Percentiles rank a stretch among this genome's conserved stretches.
Evolutionary conservation across 2,888 invertebrate genomes (phyloP).

Genomic region (Sylvicola fuscatus): DNA sequence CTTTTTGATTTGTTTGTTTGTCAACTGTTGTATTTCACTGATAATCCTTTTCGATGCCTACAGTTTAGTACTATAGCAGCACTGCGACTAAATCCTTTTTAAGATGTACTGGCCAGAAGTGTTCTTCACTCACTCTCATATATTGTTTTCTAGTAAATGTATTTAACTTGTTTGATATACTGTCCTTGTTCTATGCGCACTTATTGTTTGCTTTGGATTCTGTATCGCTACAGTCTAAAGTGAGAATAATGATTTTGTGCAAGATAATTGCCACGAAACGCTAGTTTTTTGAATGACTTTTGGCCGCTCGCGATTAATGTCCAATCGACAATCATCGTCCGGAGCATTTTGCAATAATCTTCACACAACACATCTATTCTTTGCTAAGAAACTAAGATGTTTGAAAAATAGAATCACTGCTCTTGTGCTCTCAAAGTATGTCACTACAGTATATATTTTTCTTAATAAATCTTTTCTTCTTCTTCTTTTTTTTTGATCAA

Average conservation of each 20-base stretch:
- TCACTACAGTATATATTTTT: neutral
- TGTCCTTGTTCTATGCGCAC: too few species aligned
- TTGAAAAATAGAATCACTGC: too few species aligned
- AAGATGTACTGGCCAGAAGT: conserved; percentile 4
- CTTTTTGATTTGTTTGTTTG: too few species aligned
- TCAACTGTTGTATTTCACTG: neutral
- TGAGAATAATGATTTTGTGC: too few species aligned
- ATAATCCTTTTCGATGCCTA: conserved; percentile 1
- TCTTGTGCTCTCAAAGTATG: neutral
- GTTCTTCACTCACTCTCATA: neutral
- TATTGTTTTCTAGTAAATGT: too few species aligned
- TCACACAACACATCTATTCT: neutral
- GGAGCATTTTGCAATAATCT: conserved; percentile 4
- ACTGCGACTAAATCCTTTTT: too few species aligned
- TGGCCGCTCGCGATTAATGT: conserved; percentile 4
- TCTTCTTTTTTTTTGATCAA: neutral
- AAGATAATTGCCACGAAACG: neutral
- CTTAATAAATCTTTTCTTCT: neutral
- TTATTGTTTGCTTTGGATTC: too few species aligned
- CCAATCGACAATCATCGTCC: conserved; percentile 6
- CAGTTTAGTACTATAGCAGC: too few species aligned
- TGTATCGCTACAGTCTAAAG: too few species aligned
- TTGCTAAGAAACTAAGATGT: neutral
- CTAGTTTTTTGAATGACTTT: conserved; percentile 1
- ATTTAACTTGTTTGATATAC: too few species aligned